Conservation (phyloP, 2,113 vertebrate species). For the Dipodomys stephensi region DNA sequence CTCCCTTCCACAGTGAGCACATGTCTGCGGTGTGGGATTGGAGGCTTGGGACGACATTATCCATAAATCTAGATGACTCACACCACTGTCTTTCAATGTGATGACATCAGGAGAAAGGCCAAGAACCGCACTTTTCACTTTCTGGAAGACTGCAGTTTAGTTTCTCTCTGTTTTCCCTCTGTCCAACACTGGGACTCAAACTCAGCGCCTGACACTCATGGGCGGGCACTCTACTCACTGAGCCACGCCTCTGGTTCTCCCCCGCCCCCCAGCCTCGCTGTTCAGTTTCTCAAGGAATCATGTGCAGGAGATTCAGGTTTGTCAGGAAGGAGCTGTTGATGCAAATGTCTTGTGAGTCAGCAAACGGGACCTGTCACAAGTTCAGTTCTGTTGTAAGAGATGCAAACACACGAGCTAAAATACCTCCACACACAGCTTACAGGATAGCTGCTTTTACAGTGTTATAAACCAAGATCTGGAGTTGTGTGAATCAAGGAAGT, state of each 20-base stretch:
- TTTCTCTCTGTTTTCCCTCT: too few relatives aligned
- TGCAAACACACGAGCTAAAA: neutral
- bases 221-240: too few relatives aligned
- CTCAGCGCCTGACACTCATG: too few relatives aligned
- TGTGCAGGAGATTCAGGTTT: neutral
- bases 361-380: neutral
- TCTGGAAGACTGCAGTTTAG: neutral
- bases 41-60: constrained; percentile 4
- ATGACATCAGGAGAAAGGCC: neutral
- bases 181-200: too few relatives aligned
- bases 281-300: neutral
- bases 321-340: neutral
- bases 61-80: constrained; percentile 1
- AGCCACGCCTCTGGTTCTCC: too few relatives aligned
- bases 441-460: neutral
- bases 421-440: neutral
- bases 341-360: neutral
- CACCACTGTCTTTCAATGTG: neutral
- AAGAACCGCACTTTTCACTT: neutral
- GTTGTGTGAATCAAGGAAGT: neutral
- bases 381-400: rapidly evolving
- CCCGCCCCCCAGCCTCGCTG: too few relatives aligned
- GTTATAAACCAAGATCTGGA: neutral
- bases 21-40: constrained; percentile 38
- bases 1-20: neutral